Base-by-base conservation (phyloP, 2,113 vertebrate genomes). In the Passer domesticus region DNA sequence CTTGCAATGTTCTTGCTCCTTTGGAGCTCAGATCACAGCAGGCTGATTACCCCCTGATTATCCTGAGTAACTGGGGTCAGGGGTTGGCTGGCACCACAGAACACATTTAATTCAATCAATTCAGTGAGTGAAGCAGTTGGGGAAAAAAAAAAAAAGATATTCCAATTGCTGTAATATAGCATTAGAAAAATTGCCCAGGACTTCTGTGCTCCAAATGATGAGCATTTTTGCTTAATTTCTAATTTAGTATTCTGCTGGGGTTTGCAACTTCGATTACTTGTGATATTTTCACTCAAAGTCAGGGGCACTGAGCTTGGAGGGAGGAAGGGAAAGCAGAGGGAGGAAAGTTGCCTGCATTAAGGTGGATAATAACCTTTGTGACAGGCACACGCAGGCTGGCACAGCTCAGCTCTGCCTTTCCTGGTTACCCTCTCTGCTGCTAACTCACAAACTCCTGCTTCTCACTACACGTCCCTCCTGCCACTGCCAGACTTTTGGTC, bases 91-190 rank as follows among this genome's bases (percentile, higher is more conserved):
- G 94, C 92, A 79, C 81, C 84, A 92, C 63, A 88, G 91, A 97
- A 94, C 94, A 94, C 78, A 84, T 95, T 94, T 96, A 97, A 97
- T 97, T 97, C 94, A 97, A 96, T 97, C 95, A 97, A 96, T 96
- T 97, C 89, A 25, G 74, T 95, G 83, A 94, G 46, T 46, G 87
- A 94, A 90, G 87, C 96, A 95, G 79, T 77, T 83, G 37, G 67
- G 68, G 0, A 13, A 20, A 49, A 70, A 69, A 87, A 3, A 64
- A 37, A 43, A 35, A 3, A 60, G 5, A 60, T 53, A 94, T 95
- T 96, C 91, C 58, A 74, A 64, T 78, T 89, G 89, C 60, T 56
- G 58, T 83, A 90, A 70, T 47, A 74, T 24, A n/a, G 53, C 93
- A 94, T 93, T 75, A 96, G 66, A 95, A 92, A 76, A 85, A 89